Base-by-base conservation (phyloP, 1,140 invertebrate genomes). In the Battus philenor region DNA sequence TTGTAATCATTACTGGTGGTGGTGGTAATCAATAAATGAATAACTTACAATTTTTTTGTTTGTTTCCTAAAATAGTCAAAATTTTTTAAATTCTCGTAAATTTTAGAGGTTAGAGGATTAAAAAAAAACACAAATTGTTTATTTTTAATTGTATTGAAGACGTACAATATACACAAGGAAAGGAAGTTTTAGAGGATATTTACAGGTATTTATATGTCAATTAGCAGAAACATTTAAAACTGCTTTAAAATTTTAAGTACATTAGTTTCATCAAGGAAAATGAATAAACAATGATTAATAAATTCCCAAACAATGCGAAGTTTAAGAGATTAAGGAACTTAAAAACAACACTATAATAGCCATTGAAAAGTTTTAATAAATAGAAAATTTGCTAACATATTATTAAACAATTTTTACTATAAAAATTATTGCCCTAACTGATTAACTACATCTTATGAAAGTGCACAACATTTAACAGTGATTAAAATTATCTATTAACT, bases 391-490 rank as follows among this genome's bases (percentile, higher is more conserved):
- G 16, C 18, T 6, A 20, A 20, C 18, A 13, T 50, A 68, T 54
- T 44, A 50, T 56, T 54, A 48, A 58, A 59, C 53, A 61, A 55
- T 61, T 60, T 58, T 59, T 59, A 68, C 68, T 77, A 74, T 69
- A 74, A 83, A 76, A 81, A 78, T 74, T 79, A 80, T 80, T 78
- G 63, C 64, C 70, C 68, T 76, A 78, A 73, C 68, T 49, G 66
- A 62, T 68, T 49, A 57, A 62, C 68, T 70, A 80, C 63, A 47
- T 24, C 51, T 68, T 66, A 76, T 61, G 63, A 74, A 74, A 55
- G 80, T 84, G 80, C 80, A 84, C 80, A 80, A 84, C 80, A 84
- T 81, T 84, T 81, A 84, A 84, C 80, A 84, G 80, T 84, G 80
- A 79, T 78, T 75, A 73, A 76, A 81, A 72, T 76, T 76, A 80